phyloP scores from a whole-genome alignment of 2,113 vertebrate species.

The Phoenicopterus ruber region DNA sequence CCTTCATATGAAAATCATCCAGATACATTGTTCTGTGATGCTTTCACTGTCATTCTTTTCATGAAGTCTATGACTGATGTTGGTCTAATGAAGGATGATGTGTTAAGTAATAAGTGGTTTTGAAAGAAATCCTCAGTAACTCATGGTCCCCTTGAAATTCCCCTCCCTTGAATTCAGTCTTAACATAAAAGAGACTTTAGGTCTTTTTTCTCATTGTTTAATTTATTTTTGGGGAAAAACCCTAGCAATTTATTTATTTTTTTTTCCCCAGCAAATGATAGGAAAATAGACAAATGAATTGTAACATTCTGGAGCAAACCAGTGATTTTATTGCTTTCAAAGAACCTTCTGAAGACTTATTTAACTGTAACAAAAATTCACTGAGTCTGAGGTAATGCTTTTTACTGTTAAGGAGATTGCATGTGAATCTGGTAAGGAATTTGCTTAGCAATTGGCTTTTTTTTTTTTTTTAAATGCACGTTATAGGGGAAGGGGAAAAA shows the following conservation, averaged over 20 bases:
- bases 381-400: background rate
- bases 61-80: background rate
- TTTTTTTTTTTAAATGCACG: background rate
- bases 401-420: background rate
- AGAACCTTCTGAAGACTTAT: background rate
- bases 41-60: background rate
- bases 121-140: background rate
- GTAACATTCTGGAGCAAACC: background rate
- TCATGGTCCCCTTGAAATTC: background rate
- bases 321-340: background rate
- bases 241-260: too few species aligned
- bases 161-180: background rate
- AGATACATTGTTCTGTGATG: background rate
- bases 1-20: background rate
- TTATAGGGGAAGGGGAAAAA: background rate
- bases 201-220: background rate
- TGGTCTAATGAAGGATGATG: background rate
- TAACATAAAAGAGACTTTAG: background rate
- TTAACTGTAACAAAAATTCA: background rate
- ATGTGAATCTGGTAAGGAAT: background rate
- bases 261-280: background rate
- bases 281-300: background rate
- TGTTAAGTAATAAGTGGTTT: background rate
- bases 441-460: background rate
- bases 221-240: background rate